These are phyloP conservation scores for Margarornis squamiger DNA, from an alignment of 2,797 vertebrate genomes.

Conservation along the genomic window DNA sequence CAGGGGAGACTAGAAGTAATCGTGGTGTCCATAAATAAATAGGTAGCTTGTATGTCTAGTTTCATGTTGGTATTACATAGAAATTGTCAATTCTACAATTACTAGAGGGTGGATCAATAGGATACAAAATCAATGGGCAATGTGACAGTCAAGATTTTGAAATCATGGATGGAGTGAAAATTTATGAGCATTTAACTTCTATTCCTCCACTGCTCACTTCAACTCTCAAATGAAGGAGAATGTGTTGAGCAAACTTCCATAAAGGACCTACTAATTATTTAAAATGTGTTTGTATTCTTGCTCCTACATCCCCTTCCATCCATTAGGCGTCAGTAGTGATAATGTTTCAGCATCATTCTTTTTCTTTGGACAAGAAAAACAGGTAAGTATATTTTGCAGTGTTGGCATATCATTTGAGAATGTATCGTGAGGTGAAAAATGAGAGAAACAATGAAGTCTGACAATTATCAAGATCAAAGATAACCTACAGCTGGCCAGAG, in stretches of 20 bases:
- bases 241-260: not conserved
- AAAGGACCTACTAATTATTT: not conserved
- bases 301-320: not conserved
- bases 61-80: not conserved
- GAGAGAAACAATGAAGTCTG: not conserved
- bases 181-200: not conserved
- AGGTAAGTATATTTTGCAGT: not conserved
- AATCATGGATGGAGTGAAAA: not conserved
- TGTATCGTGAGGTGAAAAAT: not conserved
- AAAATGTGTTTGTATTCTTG: not conserved
- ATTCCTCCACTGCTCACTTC: not conserved
- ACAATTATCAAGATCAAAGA: not conserved
- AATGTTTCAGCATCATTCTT: not conserved
- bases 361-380: not conserved
- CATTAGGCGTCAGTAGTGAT: not conserved
- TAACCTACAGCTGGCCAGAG: not conserved
- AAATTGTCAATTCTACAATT: not conserved
- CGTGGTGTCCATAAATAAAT: accelerated
- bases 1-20: not conserved
- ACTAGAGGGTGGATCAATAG: not conserved
- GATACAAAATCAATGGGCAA: not conserved
- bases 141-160: not conserved
- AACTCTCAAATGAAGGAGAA: not conserved
- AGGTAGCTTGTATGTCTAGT: not conserved
- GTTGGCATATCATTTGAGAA: not conserved